phyloP scores from a whole-genome alignment of 92 coral and sea anemone species.

The Parazoanthus darwini region DNA sequence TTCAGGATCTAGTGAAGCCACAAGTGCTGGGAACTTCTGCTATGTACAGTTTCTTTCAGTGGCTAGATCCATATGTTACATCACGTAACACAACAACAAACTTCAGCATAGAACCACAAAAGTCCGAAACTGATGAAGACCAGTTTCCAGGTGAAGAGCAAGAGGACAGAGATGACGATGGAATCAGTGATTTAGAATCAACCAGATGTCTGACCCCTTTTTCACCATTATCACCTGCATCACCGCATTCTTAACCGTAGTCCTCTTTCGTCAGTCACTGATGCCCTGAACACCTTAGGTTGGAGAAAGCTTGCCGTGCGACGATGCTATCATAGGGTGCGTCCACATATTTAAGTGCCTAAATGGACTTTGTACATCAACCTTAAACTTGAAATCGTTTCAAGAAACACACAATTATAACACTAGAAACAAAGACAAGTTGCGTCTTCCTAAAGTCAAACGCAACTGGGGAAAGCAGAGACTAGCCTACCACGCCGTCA shows the following conservation, averaged over 20 bases:
- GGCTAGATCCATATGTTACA: slow-evolving; percentile 40
- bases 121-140: slow-evolving; percentile 41
- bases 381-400: too few relatives aligned
- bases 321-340: too few relatives aligned
- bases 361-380: too few relatives aligned
- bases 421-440: too few relatives aligned
- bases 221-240: slow-evolving; percentile 34
- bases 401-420: too few relatives aligned
- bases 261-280: too few relatives aligned
- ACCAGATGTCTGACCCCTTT: slow-evolving; percentile 41
- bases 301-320: too few relatives aligned
- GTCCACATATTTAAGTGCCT: too few relatives aligned
- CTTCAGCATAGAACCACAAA: slow-evolving; percentile 35
- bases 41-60: slow-evolving; percentile 37
- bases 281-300: too few relatives aligned
- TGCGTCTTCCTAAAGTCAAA: too few relatives aligned
- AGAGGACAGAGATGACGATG: slow-evolving; percentile 38
- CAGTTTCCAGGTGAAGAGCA: slow-evolving; percentile 38
- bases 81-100: slow-evolving; percentile 41
- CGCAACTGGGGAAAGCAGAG: too few relatives aligned
- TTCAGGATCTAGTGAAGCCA: slow-evolving; percentile 24
- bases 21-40: slow-evolving; percentile 42
- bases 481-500: too few relatives aligned
- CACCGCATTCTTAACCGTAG: neutral
- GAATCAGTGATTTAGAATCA: slow-evolving; percentile 34